Evolutionary conservation across 1,140 invertebrate species (phyloP).

Genomic region (Metopolophium dirhodum): DNA sequence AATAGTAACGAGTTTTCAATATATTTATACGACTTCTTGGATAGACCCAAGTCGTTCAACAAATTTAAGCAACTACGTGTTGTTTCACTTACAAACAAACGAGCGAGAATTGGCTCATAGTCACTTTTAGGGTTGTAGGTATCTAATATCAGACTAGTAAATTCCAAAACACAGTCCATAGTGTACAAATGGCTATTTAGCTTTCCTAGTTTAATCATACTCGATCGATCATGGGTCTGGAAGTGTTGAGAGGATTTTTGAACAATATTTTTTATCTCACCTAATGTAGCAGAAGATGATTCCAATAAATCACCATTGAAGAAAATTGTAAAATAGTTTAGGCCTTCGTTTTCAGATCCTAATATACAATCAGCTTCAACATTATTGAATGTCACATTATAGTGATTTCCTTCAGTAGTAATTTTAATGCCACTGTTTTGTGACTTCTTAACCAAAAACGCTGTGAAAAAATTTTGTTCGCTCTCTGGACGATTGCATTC

Average conservation of each 20-base stretch:
- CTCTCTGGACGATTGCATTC: slow-evolving; percentile 51
- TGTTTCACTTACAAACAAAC: slow-evolving; percentile 37
- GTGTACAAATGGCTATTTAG: slow-evolving; percentile 40
- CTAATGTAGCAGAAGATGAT: slow-evolving; percentile 38
- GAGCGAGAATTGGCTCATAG: slow-evolving; percentile 32
- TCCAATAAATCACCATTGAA: slow-evolving; percentile 30
- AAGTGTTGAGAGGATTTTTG: background rate
- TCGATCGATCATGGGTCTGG: background rate
- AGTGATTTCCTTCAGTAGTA: background rate
- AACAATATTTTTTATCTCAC: slow-evolving; percentile 25
- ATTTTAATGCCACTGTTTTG: background rate
- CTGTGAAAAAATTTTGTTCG: background rate
- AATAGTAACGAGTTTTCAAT: slow-evolving; percentile 40
- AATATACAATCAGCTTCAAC: slow-evolving; percentile 27
- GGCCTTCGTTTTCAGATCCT: slow-evolving; percentile 38
- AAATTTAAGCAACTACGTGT: slow-evolving; percentile 18
- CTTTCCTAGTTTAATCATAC: slow-evolving; percentile 5
- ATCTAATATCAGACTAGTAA: slow-evolving; percentile 37
- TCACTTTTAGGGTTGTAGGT: background rate
- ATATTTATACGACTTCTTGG: background rate
- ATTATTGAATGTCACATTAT: slow-evolving; percentile 13
- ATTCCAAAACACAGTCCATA: slow-evolving; percentile 34
- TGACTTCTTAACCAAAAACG: slow-evolving; percentile 32
- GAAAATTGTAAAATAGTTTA: background rate
- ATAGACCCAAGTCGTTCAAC: slow-evolving; percentile 21